Evolutionary conservation across 1,140 invertebrate genomes (phyloP), one percentile per base, ranked within the genome.

Genomic region (Lamellibrachia luymesi): DNA sequence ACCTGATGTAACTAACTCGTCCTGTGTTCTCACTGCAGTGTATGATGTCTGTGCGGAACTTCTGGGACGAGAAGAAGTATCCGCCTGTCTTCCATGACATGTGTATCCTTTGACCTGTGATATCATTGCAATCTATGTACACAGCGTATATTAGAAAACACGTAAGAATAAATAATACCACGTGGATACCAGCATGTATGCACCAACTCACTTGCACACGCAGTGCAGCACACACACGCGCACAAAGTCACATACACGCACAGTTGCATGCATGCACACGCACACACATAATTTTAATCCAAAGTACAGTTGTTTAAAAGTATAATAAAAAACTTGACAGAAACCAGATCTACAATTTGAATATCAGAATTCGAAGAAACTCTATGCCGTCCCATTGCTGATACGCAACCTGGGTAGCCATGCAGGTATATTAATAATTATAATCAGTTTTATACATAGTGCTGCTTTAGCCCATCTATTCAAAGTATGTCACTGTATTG

Each of bases 301-400:
- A 17, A 80, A 80, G 2, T 80, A 80, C 7, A 80, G 25, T 22
- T 80, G 64, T 80, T 8, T 22, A 6, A 93, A 89, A 50, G 80
- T 8, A 5, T 50, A 89, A 22, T 93, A 50, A 90, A 25, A 90
- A 50, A 25, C 49, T 93, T 51, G 38, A 80, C 64, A 4, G 64
- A 80, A 80, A 80, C 92, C 64, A 96, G 95, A 95, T 94, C 91
- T 96, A 50, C 93, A 95, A 97, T 95, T 95, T 97, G 90, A 95
- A 96, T 95, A 97, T n/a, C 95, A 96, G 90, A 96, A 95, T 10
- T 96, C 96, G 93, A 95, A 95, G 64, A 95, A 97, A 93, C 95
- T 97, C 22, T 97, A 97, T 94, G 95, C 97, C 80, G 94, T 98
- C 38, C 97, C 97, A 7, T 95, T 98, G 38, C 95, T 97, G 92